Base-by-base conservation (phyloP, 2,888 invertebrate species). In the Leptarthrus brevirostris region DNA sequence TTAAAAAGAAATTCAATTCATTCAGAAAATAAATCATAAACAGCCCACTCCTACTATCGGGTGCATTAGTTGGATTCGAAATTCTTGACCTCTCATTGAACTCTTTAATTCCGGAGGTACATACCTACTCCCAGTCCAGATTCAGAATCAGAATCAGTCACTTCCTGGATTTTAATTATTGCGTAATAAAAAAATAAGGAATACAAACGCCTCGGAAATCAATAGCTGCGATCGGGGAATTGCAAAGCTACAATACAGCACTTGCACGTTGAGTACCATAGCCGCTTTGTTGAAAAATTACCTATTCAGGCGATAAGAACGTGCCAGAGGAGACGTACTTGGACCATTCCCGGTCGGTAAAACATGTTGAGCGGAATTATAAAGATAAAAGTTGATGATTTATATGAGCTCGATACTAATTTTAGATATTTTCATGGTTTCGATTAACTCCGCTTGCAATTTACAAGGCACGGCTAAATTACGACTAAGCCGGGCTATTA, bases 291-390 rank as follows among this genome's bases (percentile, higher is more conserved):
- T 44, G 24, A 47, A 66, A 64, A 47, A 47, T 44, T 10, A 44
- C 12, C 64, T n/a, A 26, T 16, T 8, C 12, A 16, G 24, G 64
- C 47, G 47, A 66, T 66, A 66, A 47, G 40, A 26, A 66, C 64
- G 64, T 47, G 22, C 47, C 47, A 24, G 10, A 3, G 44, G 40
- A 47, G 18, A 6, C 30, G 30, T 12, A 6, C 12, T 40, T 52
- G 22, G 20, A 10, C 6, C 14, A 52, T 12, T 4, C 22, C 18
- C 1, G 16, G 64, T 14, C 30, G 64, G 20, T 64, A 47, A 24
- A 66, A 66, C 64, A 66, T 66, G 64, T 47, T 66, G 47, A 66
- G 47, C 14, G 64, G 47, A 47, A 66, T 47, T 66, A 47, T 66
- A 47, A 26, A 40, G 64, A 66, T 66, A 47, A 66, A 66, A 20